These are phyloP conservation scores for Mastomys natalensis DNA, from an alignment of 2,113 vertebrate species.

Conservation along the genomic window DNA sequence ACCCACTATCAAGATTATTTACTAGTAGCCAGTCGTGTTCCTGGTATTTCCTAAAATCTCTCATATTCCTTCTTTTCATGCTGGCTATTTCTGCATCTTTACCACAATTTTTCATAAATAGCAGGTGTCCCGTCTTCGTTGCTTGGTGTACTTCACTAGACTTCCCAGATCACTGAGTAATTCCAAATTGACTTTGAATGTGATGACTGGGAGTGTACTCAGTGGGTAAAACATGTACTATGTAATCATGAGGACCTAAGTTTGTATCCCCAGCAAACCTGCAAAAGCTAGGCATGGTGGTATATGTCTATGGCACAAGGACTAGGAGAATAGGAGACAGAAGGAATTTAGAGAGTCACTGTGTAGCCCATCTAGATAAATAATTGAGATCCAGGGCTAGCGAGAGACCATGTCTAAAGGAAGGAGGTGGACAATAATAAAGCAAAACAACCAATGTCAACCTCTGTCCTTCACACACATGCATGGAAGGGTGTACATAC, in stretches of 20 bases:
- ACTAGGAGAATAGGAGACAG: background rate
- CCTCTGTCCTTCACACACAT: background rate
- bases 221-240: background rate
- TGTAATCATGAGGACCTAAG: background rate
- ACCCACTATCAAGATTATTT: background rate
- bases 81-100: background rate
- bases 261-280: background rate
- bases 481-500: background rate
- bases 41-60: background rate
- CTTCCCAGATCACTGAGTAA: background rate
- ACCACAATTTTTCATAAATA: background rate
- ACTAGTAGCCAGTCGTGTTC: background rate
- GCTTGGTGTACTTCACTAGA: background rate
- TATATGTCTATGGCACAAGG: background rate
- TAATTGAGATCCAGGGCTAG: background rate
- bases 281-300: background rate
- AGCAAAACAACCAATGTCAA: background rate
- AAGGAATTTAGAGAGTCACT: background rate
- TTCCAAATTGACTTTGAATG: too few relatives aligned
- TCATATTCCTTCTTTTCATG: background rate
- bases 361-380: background rate
- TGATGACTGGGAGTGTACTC: too few relatives aligned
- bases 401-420: background rate
- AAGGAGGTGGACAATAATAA: background rate
- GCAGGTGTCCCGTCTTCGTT: background rate